These are phyloP conservation scores for Noctua janthina DNA, from an alignment of 2,888 invertebrate species.

Conservation along the genomic window DNA sequence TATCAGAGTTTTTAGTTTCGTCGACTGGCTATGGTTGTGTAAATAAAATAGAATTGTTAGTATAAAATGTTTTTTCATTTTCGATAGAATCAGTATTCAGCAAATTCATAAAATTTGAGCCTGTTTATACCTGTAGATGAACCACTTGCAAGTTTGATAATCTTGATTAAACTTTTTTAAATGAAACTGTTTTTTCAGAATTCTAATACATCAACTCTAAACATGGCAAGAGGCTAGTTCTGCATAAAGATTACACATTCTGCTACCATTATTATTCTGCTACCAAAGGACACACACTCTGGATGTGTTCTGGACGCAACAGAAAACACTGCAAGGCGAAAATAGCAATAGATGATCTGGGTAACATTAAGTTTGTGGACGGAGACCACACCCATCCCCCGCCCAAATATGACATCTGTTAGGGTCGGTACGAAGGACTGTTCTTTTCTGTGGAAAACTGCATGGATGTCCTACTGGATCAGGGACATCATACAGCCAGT, in stretches of 20 bases:
- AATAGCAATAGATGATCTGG: not conserved
- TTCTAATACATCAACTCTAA: conserved; percentile 25
- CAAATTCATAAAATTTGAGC: too few species aligned
- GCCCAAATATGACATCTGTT: conserved; percentile 12
- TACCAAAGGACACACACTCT: conserved; percentile 11
- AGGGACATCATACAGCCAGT: too few species aligned
- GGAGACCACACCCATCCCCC: conserved; percentile 34
- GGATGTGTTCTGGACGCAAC: conserved; percentile 18
- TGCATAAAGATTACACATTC: conserved; percentile 5
- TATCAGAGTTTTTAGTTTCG: too few species aligned
- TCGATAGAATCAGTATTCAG: too few species aligned
- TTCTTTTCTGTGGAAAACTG: too few species aligned
- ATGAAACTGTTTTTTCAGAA: conserved; percentile 4
- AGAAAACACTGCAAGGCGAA: conserved; percentile 38
- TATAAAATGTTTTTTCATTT: too few species aligned
- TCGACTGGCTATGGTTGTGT: too few species aligned
- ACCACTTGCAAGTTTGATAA: too few species aligned
- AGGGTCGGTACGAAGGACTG: too few species aligned
- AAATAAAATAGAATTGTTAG: too few species aligned
- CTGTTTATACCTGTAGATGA: too few species aligned
- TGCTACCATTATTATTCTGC: not conserved
- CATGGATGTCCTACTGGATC: too few species aligned
- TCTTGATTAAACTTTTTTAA: not conserved
- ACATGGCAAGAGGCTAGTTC: conserved; percentile 14
- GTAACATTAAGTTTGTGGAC: conserved; percentile 7